Base-by-base conservation (phyloP, 2,888 invertebrate genomes). In the Chymomyza caudatula region DNA sequence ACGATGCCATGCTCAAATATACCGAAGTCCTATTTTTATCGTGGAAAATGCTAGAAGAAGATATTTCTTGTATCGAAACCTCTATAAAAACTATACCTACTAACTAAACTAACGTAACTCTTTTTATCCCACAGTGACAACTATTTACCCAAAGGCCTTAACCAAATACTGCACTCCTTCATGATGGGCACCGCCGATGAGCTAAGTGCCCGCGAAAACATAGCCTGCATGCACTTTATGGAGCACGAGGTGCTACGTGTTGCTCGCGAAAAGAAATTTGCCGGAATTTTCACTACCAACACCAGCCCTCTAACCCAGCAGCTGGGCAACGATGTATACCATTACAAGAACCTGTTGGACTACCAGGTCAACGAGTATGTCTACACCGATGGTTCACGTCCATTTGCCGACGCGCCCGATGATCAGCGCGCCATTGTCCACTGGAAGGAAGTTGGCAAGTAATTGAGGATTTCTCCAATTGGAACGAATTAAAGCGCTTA, bases 271-370 rank as follows among this genome's bases (percentile, higher is more conserved):
- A 92, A 93, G 61, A 90, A 92, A 5, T 97, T 94, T 88, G 90
- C 91, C 0, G 96, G 96, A 0, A 94, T 97, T 23, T 94, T 97
- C 74, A 96, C 97, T 1, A 96, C 96, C 2, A 97, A 97, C 87
- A 96, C 96, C 22, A 96, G 94, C 84, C 95, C 96, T 0, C 91
- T 97, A n/a, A 97, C 97, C 23, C 91, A 96, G 95, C 96, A 97
- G 95, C 92, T 97, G 29, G 96, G 95, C 15, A 92, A 92, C 0
- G 95, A 96, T 77, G 93, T 97, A 17, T 94, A 95, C 67, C 94
- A 94, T 23, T 97, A 96, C 89, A 92, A 95, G 89, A 93, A 94
- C 0, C 91, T 97, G 74, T 89, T 94, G 65, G 94, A 95, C 88
- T 96, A 94, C 87, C 96, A 96, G 91, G 94, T 96, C 11, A 97